These are phyloP conservation scores for Pipistrellus nathusii DNA, from an alignment of 2,797 vertebrate genomes.

Conservation along the genomic window DNA sequence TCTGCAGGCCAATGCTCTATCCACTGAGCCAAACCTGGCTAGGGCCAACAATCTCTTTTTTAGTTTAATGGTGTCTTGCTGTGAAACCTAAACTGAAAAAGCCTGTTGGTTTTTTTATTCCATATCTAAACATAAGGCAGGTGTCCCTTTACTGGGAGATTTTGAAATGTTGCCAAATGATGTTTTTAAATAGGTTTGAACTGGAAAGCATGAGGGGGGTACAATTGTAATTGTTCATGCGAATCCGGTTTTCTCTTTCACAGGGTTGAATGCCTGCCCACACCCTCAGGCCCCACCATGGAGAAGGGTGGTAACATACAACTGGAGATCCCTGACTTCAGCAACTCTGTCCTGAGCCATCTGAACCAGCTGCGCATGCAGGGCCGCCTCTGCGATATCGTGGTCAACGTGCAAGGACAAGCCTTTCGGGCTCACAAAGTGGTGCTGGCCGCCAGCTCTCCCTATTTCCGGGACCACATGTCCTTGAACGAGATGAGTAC, in stretches of 20 bases:
- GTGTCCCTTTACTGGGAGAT: not conserved
- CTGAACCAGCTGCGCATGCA: conserved; percentile 98
- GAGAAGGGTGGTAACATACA: conserved; percentile 97
- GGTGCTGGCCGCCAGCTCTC: conserved; percentile 97
- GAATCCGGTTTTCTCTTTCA: conserved; percentile 50
- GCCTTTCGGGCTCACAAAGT: conserved; percentile 98
- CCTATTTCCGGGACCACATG: conserved; percentile 99
- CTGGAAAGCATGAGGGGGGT: not conserved
- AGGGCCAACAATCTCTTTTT: not conserved
- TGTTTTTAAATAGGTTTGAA: conserved; percentile 18
- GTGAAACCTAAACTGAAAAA: conserved; percentile 4
- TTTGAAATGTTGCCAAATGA: not conserved
- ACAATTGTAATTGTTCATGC: conserved; percentile 32
- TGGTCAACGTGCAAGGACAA: conserved; percentile 98
- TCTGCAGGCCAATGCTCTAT: too few relatives aligned
- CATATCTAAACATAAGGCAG: not conserved
- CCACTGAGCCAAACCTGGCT: too few relatives aligned
- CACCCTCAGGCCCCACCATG: conserved; percentile 88
- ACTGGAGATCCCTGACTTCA: conserved; percentile 98
- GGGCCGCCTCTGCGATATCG: conserved; percentile 97
- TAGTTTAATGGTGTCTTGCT: not conserved
- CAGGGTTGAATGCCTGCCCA: conserved; percentile 82
- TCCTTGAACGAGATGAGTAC: conserved; percentile 99
- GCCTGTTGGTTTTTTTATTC: not conserved
- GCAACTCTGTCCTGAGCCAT: conserved; percentile 97